A percentile compares a stretch with the other conserved stretches of the same genome.
Evolutionary conservation across 2,113 vertebrate genomes (phyloP).

Genomic region (Cinclus cinclus): DNA sequence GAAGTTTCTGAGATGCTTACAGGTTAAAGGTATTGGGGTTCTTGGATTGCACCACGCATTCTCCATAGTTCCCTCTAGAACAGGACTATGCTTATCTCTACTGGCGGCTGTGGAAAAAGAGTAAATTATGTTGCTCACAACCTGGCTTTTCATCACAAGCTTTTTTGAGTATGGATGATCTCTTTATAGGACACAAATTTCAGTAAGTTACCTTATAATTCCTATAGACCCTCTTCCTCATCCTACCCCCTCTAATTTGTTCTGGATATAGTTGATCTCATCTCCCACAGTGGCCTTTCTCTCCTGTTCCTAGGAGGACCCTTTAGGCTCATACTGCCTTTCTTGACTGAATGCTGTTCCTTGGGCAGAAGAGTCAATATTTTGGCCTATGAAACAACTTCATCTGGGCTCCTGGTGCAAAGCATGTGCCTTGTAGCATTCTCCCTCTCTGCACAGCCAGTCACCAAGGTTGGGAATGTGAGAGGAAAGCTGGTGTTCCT

Average conservation of each 20-base stretch:
- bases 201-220: background rate
- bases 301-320: background rate
- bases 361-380: background rate
- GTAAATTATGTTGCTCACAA: background rate
- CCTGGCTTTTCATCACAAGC: background rate
- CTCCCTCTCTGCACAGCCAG: background rate
- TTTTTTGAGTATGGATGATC: background rate
- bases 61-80: background rate
- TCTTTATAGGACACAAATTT: background rate
- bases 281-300: background rate
- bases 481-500: background rate
- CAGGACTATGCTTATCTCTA: background rate
- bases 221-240: background rate
- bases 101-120: background rate
- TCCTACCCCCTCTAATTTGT: background rate
- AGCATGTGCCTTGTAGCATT: background rate
- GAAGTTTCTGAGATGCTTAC: background rate
- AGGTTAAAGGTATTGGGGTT: background rate
- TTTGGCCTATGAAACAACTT: background rate
- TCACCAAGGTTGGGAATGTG: background rate
- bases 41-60: background rate
- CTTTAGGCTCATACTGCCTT: background rate
- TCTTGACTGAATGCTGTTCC: background rate
- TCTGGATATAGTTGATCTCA: background rate
- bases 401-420: background rate